phyloP scores from a whole-genome alignment of 2,113 vertebrate genomes.

The Hippocampus comes region DNA sequence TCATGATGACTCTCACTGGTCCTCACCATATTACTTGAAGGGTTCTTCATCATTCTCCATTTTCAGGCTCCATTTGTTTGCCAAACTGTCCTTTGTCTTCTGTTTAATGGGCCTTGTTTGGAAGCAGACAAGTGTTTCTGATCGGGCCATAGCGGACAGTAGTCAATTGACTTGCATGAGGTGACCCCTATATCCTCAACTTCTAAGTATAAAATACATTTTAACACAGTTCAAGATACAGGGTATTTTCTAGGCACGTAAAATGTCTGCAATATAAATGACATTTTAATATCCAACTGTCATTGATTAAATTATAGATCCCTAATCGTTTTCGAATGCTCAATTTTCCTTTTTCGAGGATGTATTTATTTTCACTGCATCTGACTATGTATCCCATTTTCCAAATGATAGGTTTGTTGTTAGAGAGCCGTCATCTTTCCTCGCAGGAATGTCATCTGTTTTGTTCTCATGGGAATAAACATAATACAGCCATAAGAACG shows the following conservation, averaged over 20 bases:
- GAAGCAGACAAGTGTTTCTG: slow-evolving; percentile 10
- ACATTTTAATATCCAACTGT: slow-evolving; percentile 35
- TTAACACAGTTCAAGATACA: slow-evolving; percentile 56
- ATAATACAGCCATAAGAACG: slow-evolving; percentile 62
- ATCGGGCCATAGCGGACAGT: slow-evolving; percentile 7
- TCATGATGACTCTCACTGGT: background rate
- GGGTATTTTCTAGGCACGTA: slow-evolving; percentile 76
- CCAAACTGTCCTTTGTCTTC: slow-evolving; percentile 11
- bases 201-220: slow-evolving; percentile 20
- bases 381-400: slow-evolving; percentile 45
- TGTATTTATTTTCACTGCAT: slow-evolving; percentile 47
- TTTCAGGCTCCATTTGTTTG: slow-evolving; percentile 22
- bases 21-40: slow-evolving; percentile 14
- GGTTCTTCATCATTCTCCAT: slow-evolving; percentile 5
- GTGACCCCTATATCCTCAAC: slow-evolving; percentile 24
- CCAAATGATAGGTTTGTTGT: slow-evolving; percentile 44
- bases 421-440: slow-evolving; percentile 47
- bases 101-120: slow-evolving; percentile 21
- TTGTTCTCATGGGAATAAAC: slow-evolving; percentile 74
- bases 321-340: slow-evolving; percentile 25
- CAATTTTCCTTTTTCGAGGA: slow-evolving; percentile 22
- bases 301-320: slow-evolving; percentile 29
- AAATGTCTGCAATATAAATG: slow-evolving; percentile 53
- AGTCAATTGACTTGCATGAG: slow-evolving; percentile 53
- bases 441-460: slow-evolving; percentile 63